Evolutionary conservation across 35 echinoderm and acorn worm species (phyloP).

Genomic region (Patiria miniata): DNA sequence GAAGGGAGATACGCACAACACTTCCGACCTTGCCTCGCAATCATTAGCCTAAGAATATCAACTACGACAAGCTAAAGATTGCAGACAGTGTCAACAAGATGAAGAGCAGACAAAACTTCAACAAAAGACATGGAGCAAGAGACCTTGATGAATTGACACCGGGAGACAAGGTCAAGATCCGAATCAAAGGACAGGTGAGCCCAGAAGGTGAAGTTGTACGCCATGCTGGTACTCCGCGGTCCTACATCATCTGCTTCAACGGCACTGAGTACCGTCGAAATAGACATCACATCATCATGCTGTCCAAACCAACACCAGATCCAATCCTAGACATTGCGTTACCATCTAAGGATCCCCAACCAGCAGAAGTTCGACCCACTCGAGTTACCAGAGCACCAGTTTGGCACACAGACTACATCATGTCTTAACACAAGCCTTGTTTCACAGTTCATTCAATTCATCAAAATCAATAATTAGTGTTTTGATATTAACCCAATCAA

Average conservation of each 20-base stretch:
- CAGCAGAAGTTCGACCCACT: too few species aligned
- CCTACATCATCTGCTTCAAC: conserved; percentile 2
- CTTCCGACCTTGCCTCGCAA: neutral
- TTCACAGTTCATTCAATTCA: too few species aligned
- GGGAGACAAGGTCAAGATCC: conserved; percentile 18
- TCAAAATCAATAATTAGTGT: too few species aligned
- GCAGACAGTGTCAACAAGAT: neutral
- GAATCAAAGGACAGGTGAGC: neutral
- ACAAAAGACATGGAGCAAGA: neutral
- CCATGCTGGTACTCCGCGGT: neutral
- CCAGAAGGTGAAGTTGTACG: neutral
- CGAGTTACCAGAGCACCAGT: neutral
- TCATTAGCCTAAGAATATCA: neutral
- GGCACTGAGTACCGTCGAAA: conserved; percentile 20
- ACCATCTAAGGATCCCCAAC: neutral
- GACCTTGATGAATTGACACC: neutral
- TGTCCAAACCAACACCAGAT: neutral
- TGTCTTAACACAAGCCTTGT: too few species aligned
- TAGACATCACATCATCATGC: neutral
- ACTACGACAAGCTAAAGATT: neutral
- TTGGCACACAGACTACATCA: neutral
- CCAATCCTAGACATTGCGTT: neutral
- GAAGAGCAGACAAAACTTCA: neutral
- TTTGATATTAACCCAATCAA: too few species aligned
- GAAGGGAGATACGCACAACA: conserved; percentile 9